Percentiles rank a stretch among this genome's conserved stretches.
phyloP scores from a whole-genome alignment of 1,140 invertebrate species.

The Trachymyrmex septentrionalis region DNA sequence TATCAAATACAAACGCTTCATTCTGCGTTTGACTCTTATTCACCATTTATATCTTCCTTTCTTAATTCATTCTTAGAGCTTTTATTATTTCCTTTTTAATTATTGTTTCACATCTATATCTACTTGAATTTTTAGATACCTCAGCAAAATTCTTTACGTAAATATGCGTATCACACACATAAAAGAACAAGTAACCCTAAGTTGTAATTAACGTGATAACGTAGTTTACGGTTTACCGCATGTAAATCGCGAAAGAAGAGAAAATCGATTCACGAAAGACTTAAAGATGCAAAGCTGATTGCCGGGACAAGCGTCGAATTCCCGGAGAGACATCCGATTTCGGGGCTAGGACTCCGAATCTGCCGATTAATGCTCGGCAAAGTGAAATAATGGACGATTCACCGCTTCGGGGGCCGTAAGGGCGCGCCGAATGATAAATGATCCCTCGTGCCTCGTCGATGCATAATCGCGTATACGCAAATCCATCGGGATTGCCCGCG shows the following conservation, averaged over 20 bases:
- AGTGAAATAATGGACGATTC: conserved; percentile 72
- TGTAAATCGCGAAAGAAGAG: neutral
- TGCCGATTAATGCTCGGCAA: conserved; percentile 71
- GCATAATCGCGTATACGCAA: conserved; percentile 49
- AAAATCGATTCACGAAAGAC: neutral
- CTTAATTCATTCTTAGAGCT: no score
- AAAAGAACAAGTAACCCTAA: neutral
- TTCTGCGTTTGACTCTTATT: no score
- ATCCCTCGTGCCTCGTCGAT: conserved; percentile 55
- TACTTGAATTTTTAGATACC: no score
- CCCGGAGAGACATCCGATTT: neutral
- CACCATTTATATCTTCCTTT: no score
- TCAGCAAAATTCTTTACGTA: no score
- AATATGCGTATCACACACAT: no score
- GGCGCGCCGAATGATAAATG: conserved; percentile 69
- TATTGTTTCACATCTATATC: no score
- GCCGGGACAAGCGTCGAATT: neutral
- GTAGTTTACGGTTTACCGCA: neutral
- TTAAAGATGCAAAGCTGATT: conserved; percentile 1
- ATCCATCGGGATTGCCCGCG: neutral
- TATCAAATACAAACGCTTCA: no score
- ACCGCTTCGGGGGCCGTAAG: neutral
- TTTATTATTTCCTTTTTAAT: no score
- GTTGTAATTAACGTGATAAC: conserved; percentile 22
- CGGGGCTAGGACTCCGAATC: conserved; percentile 63